Evolutionary conservation across 2,888 invertebrate species (phyloP).

Genomic region (Criorhina ranunculi): DNA sequence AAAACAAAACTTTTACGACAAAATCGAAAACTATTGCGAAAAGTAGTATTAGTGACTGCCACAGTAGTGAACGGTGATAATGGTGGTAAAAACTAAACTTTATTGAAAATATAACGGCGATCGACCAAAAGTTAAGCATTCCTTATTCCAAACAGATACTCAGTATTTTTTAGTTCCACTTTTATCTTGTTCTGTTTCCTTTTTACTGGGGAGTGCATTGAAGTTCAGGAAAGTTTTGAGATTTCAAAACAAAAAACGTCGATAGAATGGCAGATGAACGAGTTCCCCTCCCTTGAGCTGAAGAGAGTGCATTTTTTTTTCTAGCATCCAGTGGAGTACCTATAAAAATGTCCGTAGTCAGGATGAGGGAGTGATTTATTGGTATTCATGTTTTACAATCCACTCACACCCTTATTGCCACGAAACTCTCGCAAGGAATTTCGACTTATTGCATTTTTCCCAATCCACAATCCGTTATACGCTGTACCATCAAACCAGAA

Average conservation of each 20-base stretch:
- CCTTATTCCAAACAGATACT: too few species aligned
- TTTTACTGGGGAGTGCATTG: conserved; percentile 32
- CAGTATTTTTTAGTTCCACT: too few species aligned
- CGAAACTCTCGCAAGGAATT: conserved; percentile 25
- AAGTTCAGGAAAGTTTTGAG: conserved; percentile 49
- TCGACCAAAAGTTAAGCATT: conserved; percentile 35
- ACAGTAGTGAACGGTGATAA: conserved; percentile 9
- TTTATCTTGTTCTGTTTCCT: conserved; percentile 47
- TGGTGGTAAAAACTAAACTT: conserved; percentile 28
- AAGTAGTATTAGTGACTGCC: conserved; percentile 35
- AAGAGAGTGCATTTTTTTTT: background rate
- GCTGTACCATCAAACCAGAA: background rate
- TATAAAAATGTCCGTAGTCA: conserved; percentile 20
- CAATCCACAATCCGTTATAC: background rate
- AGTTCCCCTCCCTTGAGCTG: too few species aligned
- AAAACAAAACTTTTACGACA: conserved; percentile 31
- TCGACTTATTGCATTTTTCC: conserved; percentile 36
- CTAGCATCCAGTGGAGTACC: background rate
- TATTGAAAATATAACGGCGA: conserved; percentile 51
- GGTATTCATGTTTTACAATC: conserved; percentile 34
- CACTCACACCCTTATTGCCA: conserved; percentile 8
- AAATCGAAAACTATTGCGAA: conserved; percentile 48
- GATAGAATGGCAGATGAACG: conserved; percentile 31
- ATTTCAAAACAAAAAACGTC: conserved; percentile 41
- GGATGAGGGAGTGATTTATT: conserved; percentile 52